Evolutionary conservation across 2,113 vertebrate genomes (phyloP).

Genomic region (Reinhardtius hippoglossoides): DNA sequence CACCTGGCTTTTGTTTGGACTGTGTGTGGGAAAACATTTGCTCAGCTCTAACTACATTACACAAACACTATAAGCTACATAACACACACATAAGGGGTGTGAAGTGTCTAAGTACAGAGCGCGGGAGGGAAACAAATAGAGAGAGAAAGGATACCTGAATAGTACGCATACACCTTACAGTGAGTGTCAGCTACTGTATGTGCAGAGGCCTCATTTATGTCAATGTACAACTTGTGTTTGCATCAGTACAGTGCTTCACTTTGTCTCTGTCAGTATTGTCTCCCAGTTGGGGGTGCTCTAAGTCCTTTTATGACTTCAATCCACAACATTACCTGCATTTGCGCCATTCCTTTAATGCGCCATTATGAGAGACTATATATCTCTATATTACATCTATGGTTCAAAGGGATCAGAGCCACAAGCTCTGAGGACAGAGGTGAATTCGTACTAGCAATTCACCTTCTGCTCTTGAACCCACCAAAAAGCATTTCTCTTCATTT

Average conservation of each 20-base stretch:
- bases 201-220: conserved; percentile 2
- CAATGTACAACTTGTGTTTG: conserved; percentile 32
- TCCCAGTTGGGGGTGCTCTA: conserved; percentile 80
- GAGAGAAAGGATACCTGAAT: conserved; percentile 26
- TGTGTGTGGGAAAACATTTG: conserved; percentile 78
- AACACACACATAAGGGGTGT: conserved; percentile 58
- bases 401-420: no score
- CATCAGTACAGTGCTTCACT: conserved; percentile 1
- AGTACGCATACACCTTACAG: conserved; percentile 16
- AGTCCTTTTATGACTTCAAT: conserved; percentile 70
- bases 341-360: no score
- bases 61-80: conserved; percentile 69
- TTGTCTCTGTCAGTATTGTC: conserved; percentile 23
- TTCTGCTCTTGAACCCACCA: no score
- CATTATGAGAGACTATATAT: no score
- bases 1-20: conserved; percentile 79
- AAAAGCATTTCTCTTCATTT: no score
- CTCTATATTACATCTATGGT: no score
- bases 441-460: no score
- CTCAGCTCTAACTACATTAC: conserved; percentile 67
- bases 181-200: conserved; percentile 26
- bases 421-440: no score
- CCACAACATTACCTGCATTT: no score
- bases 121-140: conserved; percentile 30
- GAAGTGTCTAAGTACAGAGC: conserved; percentile 61